Conservation (phyloP, 2,797 vertebrate genomes). For the Xenopus petersii region DNA sequence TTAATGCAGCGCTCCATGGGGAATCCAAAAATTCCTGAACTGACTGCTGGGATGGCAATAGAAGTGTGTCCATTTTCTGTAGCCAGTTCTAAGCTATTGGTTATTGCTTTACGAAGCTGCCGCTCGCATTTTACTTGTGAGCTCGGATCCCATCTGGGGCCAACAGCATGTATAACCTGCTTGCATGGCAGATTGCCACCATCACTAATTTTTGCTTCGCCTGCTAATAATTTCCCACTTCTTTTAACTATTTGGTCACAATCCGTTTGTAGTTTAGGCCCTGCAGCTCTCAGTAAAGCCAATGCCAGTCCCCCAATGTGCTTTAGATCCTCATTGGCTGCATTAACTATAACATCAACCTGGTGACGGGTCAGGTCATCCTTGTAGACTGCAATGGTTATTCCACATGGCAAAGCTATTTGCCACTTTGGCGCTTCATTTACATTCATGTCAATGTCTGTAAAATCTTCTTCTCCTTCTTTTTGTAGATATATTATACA, state of each 20-base stretch:
- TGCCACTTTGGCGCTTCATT: slow-evolving; percentile 36
- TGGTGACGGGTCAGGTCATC: slow-evolving; percentile 67
- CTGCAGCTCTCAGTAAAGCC: slow-evolving; percentile 68
- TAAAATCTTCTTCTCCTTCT: slow-evolving; percentile 34
- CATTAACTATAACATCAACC: slow-evolving; percentile 78
- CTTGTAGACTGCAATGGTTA: slow-evolving; percentile 64
- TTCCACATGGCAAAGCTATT: slow-evolving; percentile 58
- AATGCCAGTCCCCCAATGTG: slow-evolving; percentile 71
- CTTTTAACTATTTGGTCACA: slow-evolving; percentile 58
- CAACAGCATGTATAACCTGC: slow-evolving; percentile 78
- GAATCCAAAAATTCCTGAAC: slow-evolving; percentile 77
- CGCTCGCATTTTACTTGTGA: not conserved
- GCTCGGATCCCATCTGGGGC: slow-evolving; percentile 63
- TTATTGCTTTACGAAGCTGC: slow-evolving; percentile 61
- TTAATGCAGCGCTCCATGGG: slow-evolving; percentile 68
- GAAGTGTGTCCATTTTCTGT: slow-evolving; percentile 51
- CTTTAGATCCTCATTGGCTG: slow-evolving; percentile 73
- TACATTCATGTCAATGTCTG: not conserved
- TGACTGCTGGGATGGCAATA: slow-evolving; percentile 79
- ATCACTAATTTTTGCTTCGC: slow-evolving; percentile 57
- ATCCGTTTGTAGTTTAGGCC: slow-evolving; percentile 68
- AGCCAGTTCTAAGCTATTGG: slow-evolving; percentile 65
- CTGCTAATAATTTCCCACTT: slow-evolving; percentile 54
- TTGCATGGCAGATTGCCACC: slow-evolving; percentile 72
- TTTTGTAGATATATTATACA: slow-evolving; percentile 72